Evolutionary conservation across 2,888 invertebrate species (phyloP), one percentile per base, ranked within the genome.

Genomic region (Plusia festucae): DNA sequence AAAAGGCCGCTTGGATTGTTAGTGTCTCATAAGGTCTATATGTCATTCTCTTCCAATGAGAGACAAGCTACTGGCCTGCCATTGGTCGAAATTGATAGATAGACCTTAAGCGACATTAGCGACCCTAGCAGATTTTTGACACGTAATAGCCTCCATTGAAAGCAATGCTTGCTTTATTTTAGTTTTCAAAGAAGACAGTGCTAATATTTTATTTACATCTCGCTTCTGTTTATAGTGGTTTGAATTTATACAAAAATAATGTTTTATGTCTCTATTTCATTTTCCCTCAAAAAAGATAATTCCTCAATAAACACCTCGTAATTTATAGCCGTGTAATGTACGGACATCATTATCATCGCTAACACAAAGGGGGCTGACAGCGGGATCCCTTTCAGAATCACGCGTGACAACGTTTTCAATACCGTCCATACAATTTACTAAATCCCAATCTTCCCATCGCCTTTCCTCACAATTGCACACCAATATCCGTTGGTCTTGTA

Each of bases 381-480:
- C 80, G 79, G 82, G 76, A 76, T 84, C 82, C 83, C 82, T 81
- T 81, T 72, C 52, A 52, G 57, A 79, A 82, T 83, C 85, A 81
- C 82, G 86, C 90, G 88, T 90, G 88, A 89, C 88, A 90, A 86
- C 89, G 88, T 90, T 90, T 82, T 72, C 80, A 84, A 82, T 82
- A 85, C 85, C 82, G 82, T 85, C 73, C 71, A 69, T 78, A 82
- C 85, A 86, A 90, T 91, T 88, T 88, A 90, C 90, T 83, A 82
- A 78, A 69, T 68, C 72, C 79, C 81, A 83, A 81, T 80, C 81
- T 85, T 73, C 76, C 80, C 80, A 74, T 81, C 82, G 68, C 80
- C 79, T 84, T 89, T 88, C 87, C 81, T 85, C 86, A 84, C 90
- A 90, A 92, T 92, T 93, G 91, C 89, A 92, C 89, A 85, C 89